Percentiles rank a stretch among this genome's conserved stretches.
phyloP scores from a whole-genome alignment of 2,888 invertebrate genomes.

The Podotricha telesiphe region DNA sequence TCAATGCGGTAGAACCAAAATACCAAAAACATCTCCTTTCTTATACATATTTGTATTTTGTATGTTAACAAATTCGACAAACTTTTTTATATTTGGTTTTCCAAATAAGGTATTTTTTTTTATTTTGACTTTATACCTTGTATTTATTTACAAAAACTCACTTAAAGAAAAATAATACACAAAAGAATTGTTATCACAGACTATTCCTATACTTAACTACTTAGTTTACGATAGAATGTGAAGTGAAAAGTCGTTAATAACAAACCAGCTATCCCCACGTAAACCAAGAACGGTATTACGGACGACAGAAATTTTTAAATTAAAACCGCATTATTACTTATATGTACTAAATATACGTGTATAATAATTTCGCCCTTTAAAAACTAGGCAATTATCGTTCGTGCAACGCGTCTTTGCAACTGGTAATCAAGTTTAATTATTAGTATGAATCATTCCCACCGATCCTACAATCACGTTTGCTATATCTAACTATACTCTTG shows the following conservation, averaged over 20 bases:
- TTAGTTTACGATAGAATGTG: background rate
- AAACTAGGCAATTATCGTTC: constrained; percentile 29
- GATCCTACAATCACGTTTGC: constrained; percentile 7
- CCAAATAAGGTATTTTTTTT: background rate
- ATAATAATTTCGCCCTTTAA: constrained; percentile 27
- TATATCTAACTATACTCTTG: constrained; percentile 3
- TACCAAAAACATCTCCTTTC: constrained; percentile 28
- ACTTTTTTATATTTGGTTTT: background rate
- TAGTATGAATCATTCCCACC: constrained; percentile 30
- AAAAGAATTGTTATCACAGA: too few species aligned
- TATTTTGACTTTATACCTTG: background rate
- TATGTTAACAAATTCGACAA: constrained; percentile 19
- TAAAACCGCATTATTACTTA: constrained; percentile 3
- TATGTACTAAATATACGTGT: background rate
- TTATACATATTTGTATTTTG: constrained; percentile 17
- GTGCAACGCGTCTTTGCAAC: constrained; percentile 20
- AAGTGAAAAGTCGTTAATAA: background rate
- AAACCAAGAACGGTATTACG: constrained; percentile 5
- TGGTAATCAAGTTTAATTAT: constrained; percentile 31
- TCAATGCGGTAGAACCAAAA: constrained; percentile 24
- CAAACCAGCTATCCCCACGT: constrained; percentile 16
- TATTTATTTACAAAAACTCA: background rate
- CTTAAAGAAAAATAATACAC: background rate
- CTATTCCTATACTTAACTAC: too few species aligned
- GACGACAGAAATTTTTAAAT: constrained; percentile 3